A percentile compares a stretch with the other conserved stretches of the same genome.
These are phyloP conservation scores for Barnardius zonarius DNA, from an alignment of 2,113 vertebrate species.

Conservation along the genomic window DNA sequence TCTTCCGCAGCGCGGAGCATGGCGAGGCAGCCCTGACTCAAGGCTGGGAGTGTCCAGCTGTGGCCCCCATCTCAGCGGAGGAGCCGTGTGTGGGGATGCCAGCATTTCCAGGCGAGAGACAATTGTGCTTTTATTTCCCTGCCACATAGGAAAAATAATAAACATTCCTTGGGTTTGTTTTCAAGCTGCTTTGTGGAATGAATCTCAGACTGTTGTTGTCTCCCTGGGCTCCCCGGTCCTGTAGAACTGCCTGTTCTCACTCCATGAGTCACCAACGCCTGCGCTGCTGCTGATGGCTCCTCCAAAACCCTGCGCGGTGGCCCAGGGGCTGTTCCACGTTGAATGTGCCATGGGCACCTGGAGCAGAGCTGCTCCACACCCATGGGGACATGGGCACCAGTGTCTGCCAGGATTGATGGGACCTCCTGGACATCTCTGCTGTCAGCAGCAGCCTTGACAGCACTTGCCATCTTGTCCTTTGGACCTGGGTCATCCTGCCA, in stretches of 20 bases:
- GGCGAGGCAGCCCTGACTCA: conserved; percentile 20
- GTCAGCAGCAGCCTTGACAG: neutral
- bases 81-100: conserved; percentile 15
- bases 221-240: neutral
- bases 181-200: conserved; percentile 51
- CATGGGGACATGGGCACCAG: rapidly evolving
- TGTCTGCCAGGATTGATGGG: rapidly evolving
- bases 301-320: rapidly evolving
- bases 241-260: conserved; percentile 45
- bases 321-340: neutral
- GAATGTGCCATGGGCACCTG: rapidly evolving
- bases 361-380: neutral
- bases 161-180: conserved; percentile 59
- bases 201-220: conserved; percentile 61
- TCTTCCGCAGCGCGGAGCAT: rapidly evolving
- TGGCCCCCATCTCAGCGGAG: neutral
- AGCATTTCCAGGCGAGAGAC: conserved; percentile 53
- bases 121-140: conserved; percentile 59
- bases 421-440: neutral
- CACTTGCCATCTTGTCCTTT: neutral
- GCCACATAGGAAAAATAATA: conserved; percentile 54
- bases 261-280: conserved; percentile 25
- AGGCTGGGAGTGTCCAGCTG: conserved; percentile 34
- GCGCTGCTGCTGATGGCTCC: neutral
- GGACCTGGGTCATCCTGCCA: neutral